These are phyloP conservation scores for Sycophila texana DNA, from an alignment of 2,888 invertebrate species.

Conservation along the genomic window DNA sequence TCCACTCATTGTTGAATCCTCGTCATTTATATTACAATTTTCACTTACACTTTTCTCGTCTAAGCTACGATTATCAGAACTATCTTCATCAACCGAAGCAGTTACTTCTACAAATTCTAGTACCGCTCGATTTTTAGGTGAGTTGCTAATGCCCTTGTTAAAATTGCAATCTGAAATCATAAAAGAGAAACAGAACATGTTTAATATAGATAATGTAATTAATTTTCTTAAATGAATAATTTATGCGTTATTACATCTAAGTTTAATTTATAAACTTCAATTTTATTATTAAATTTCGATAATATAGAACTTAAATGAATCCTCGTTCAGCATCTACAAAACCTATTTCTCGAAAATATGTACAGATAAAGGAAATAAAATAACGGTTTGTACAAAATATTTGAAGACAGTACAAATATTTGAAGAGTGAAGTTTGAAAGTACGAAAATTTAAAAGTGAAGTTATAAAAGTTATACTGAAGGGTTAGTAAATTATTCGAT, in stretches of 20 bases:
- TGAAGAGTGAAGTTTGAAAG: too few species aligned
- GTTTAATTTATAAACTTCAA: neutral
- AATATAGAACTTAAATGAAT: too few species aligned
- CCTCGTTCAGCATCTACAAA: too few species aligned
- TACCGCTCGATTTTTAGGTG: constrained; percentile 13
- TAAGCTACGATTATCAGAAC: constrained; percentile 22
- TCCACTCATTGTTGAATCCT: constrained; percentile 53
- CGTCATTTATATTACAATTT: constrained; percentile 36
- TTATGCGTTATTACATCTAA: neutral
- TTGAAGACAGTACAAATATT: too few species aligned
- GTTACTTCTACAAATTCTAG: neutral
- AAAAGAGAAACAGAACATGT: constrained; percentile 26
- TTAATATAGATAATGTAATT: neutral
- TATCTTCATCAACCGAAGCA: constrained; percentile 23
- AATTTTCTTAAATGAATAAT: too few species aligned
- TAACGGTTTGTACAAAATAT: too few species aligned
- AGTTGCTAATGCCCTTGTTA: constrained; percentile 12
- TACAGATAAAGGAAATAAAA: too few species aligned
- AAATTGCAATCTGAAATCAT: constrained; percentile 54
- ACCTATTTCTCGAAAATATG: too few species aligned
- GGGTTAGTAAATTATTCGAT: too few species aligned
- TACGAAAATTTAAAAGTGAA: too few species aligned
- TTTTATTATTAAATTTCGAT: neutral
- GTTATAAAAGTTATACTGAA: too few species aligned
- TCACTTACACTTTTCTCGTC: constrained; percentile 39